A percentile compares a stretch with the other conserved stretches of the same genome.
Conservation (phyloP, 2,113 vertebrate genomes). For the Pelvicachromis taeniatus region DNA sequence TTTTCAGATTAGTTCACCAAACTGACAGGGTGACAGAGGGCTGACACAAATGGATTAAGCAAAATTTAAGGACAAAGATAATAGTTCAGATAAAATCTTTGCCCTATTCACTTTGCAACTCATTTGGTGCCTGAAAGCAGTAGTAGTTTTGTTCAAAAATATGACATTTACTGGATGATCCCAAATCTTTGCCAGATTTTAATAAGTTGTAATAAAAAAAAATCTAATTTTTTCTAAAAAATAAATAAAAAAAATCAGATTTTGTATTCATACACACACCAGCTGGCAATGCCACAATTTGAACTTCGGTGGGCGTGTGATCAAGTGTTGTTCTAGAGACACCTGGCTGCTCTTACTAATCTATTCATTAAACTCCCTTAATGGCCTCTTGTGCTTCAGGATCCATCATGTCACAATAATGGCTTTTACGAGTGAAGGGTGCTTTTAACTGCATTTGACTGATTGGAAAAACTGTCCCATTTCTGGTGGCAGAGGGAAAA, state of each 20-base stretch:
- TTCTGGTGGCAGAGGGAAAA: constrained; percentile 1
- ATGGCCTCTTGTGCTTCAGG: constrained; percentile 52
- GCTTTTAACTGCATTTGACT: constrained; percentile 47
- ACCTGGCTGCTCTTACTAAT: constrained; percentile 55
- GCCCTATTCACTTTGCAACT: background rate
- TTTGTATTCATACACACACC: background rate
- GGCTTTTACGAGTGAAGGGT: constrained; percentile 29
- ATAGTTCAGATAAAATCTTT: background rate
- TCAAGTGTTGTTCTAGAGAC: constrained; percentile 39
- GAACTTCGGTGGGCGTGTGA: constrained; percentile 16
- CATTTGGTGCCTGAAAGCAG: background rate
- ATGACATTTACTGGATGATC: background rate
- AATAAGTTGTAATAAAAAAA: background rate
- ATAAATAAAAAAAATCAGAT: background rate
- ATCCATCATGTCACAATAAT: constrained; percentile 55
- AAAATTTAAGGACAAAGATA: background rate
- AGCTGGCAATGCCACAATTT: background rate
- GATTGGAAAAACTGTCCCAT: constrained; percentile 25
- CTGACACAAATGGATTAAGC: no score
- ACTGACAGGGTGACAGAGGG: background rate
- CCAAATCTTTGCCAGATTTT: background rate
- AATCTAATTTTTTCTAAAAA: background rate
- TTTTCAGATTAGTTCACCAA: background rate
- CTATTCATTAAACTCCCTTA: constrained; percentile 47
- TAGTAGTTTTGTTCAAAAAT: background rate